These are phyloP conservation scores for Bombus waltoni DNA, from an alignment of 1,140 invertebrate genomes.

Conservation along the genomic window DNA sequence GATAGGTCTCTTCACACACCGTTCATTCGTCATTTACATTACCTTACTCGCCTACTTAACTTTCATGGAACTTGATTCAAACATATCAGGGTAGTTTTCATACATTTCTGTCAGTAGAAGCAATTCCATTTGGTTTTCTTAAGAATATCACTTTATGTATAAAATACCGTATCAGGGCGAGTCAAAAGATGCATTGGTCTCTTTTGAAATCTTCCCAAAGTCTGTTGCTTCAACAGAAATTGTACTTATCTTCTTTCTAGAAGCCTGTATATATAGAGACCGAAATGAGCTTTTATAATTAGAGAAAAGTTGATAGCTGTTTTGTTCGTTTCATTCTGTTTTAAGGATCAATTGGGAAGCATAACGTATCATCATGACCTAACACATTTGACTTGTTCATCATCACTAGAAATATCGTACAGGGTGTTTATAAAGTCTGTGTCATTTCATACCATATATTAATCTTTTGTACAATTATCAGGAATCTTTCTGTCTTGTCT, in stretches of 20 bases:
- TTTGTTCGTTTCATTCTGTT: background rate
- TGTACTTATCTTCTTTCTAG: constrained; percentile 25
- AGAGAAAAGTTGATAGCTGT: background rate
- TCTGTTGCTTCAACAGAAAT: background rate
- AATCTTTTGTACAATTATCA: background rate
- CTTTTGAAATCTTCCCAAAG: background rate
- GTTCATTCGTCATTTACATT: background rate
- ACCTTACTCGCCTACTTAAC: background rate
- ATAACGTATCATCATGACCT: background rate
- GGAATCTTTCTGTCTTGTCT: background rate
- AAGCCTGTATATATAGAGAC: background rate
- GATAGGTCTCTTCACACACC: background rate
- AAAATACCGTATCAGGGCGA: background rate
- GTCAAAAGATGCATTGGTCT: background rate
- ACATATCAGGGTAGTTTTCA: background rate
- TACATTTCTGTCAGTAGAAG: background rate
- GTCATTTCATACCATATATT: background rate
- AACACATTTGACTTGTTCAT: background rate
- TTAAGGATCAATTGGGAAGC: background rate
- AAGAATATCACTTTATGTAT: background rate
- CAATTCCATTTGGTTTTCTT: background rate
- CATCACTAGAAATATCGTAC: background rate
- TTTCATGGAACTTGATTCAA: background rate
- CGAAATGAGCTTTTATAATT: too few relatives aligned
- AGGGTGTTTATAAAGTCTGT: constrained; percentile 33